Base-by-base conservation (phyloP, 2,888 invertebrate genomes). In the Microplitis manilae region DNA sequence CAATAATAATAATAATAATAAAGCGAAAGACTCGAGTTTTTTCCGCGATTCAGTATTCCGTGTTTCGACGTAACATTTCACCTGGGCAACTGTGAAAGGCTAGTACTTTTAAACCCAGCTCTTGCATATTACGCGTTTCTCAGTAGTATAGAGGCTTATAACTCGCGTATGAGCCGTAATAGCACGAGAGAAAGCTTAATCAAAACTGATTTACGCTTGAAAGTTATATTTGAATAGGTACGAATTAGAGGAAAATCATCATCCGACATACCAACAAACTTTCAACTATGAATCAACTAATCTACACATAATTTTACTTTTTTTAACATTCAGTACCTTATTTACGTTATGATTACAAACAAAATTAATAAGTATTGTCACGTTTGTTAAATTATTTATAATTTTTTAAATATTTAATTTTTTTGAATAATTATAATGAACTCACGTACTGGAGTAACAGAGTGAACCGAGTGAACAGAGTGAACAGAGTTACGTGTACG, bases 211-310 rank as follows among this genome's bases (percentile, higher is more conserved):
- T 82, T 83, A 82, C 79, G 81, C 82, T 78, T 81, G 80, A 80
- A 73, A 77, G 78, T 75, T 81, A 74, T 73, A 70, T 71, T 78
- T 85, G 86, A 86, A 86, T 84, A 81, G 83, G 71, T 81, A 50
- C 80, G 81, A 86, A 84, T 85, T 83, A 84, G 83, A 79, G 74
- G 79, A 83, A 81, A 79, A 84, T 83, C 81, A 78, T 50, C 13
- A 13, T 5, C 50, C 64, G 80, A 64, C 79, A 79, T 70, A 81
- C 50, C 76, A 72, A 74, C 73, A 79, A 71, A 72, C 67, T 72
- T 72, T 40, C 41, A 73, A 15, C 40, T 40, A 59, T n/a, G 59
- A 30, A 70, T 70, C 30, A 30, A 30, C 30, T 30, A 50, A 50
- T 50, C 50, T 13, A 7, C 50, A 30, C 30, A 30, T 30, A 30